Evolutionary conservation across 1,140 invertebrate species (phyloP).

Genomic region (Drosophila rhopaloa): DNA sequence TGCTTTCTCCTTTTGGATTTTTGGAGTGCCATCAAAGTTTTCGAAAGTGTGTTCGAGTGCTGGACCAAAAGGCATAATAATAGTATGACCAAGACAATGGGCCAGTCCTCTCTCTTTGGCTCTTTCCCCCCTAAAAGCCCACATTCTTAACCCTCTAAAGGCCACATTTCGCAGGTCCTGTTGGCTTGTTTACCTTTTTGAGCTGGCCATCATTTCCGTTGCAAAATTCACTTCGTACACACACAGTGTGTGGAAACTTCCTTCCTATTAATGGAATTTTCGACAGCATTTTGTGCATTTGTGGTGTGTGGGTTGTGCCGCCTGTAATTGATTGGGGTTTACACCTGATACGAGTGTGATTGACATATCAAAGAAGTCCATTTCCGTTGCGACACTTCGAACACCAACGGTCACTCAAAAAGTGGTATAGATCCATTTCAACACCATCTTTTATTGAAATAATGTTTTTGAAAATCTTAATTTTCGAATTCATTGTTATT

Average conservation of each 20-base stretch:
- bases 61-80: constrained; percentile 58
- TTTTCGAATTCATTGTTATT: too few species aligned
- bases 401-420: not conserved
- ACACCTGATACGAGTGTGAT: constrained; percentile 57
- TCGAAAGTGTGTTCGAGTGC: constrained; percentile 57
- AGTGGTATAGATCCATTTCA: not conserved
- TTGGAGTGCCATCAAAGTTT: constrained; percentile 61
- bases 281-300: constrained; percentile 41
- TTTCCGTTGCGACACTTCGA: constrained; percentile 49
- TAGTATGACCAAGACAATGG: constrained; percentile 43
- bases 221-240: constrained; percentile 61
- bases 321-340: constrained; percentile 75
- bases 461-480: not conserved
- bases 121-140: not conserved
- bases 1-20: constrained; percentile 34
- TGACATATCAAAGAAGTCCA: constrained; percentile 55
- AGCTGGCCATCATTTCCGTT: constrained; percentile 59
- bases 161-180: constrained; percentile 13
- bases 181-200: constrained; percentile 47
- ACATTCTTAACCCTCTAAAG: not conserved
- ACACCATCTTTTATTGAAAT: not conserved
- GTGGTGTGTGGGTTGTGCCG: constrained; percentile 34
- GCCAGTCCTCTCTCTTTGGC: not conserved
- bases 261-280: constrained; percentile 37
- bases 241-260: constrained; percentile 48